These are phyloP conservation scores for Empidonax alnorum DNA, from an alignment of 2,113 vertebrate species.

Conservation along the genomic window DNA sequence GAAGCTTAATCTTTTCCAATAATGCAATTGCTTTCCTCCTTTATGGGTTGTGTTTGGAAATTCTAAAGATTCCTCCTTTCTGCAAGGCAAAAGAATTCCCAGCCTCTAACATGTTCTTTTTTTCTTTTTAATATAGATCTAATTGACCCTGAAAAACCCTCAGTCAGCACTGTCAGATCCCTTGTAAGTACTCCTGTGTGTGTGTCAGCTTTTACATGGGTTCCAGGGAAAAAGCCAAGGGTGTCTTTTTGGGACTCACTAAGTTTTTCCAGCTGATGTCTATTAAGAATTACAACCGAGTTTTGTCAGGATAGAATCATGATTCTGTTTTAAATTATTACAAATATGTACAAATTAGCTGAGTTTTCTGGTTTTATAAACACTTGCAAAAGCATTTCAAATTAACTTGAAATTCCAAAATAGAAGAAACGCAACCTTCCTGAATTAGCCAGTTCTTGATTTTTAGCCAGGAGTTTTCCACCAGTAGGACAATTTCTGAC, in stretches of 20 bases:
- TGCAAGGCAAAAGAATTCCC: not conserved
- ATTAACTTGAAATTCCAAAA: not conserved
- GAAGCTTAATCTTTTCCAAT: not conserved
- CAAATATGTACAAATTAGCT: not conserved
- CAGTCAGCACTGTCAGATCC: not conserved
- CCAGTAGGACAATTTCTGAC: not conserved
- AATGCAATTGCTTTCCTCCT: not conserved
- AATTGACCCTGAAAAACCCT: not conserved
- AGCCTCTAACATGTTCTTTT: not conserved
- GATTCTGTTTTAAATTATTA: not conserved
- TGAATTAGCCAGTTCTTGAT: not conserved
- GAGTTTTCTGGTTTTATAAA: not conserved
- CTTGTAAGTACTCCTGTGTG: constrained; percentile 33
- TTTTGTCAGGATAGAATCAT: not conserved
- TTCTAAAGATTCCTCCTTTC: not conserved
- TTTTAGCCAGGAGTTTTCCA: not conserved
- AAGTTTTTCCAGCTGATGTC: not conserved
- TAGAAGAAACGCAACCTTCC: not conserved
- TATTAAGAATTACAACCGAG: not conserved
- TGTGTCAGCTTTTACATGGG: not conserved
- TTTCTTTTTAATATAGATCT: not conserved
- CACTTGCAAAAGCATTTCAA: not conserved
- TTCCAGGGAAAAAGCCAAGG: not conserved
- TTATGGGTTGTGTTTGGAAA: not conserved
- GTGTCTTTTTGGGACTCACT: not conserved